phyloP scores from a whole-genome alignment of 2,113 vertebrate species.

The Dissostichus mawsoni region DNA sequence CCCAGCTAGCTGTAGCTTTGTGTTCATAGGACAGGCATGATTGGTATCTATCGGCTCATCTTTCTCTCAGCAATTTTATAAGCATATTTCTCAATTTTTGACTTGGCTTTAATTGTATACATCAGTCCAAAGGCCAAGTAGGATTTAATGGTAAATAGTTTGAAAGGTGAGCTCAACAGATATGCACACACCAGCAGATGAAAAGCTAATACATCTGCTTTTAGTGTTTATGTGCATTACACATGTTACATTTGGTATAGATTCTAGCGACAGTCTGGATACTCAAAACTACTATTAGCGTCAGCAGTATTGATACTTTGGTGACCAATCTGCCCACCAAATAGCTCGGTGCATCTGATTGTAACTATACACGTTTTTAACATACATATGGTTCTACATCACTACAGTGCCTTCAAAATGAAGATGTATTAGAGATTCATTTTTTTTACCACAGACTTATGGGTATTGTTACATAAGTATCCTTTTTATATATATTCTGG shows the following conservation, averaged over 20 bases:
- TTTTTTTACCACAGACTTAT: constrained; percentile 24
- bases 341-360: neutral
- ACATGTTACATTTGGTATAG: constrained; percentile 1
- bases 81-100: neutral
- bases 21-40: neutral
- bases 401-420: constrained; percentile 51
- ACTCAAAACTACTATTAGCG: neutral
- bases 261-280: neutral
- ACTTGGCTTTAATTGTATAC: neutral
- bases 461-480: constrained; percentile 24
- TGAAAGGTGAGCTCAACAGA: neutral
- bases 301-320: neutral
- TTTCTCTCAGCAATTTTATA: neutral
- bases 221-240: neutral
- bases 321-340: neutral
- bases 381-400: neutral
- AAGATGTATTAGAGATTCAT: neutral
- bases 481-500: neutral
- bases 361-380: neutral
- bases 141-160: neutral
- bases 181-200: neutral
- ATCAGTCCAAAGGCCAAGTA: neutral
- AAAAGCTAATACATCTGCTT: neutral
- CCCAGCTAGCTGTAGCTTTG: neutral
- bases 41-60: neutral